Conservation (phyloP, 2,888 invertebrate species). For the Cordilura impudica region DNA sequence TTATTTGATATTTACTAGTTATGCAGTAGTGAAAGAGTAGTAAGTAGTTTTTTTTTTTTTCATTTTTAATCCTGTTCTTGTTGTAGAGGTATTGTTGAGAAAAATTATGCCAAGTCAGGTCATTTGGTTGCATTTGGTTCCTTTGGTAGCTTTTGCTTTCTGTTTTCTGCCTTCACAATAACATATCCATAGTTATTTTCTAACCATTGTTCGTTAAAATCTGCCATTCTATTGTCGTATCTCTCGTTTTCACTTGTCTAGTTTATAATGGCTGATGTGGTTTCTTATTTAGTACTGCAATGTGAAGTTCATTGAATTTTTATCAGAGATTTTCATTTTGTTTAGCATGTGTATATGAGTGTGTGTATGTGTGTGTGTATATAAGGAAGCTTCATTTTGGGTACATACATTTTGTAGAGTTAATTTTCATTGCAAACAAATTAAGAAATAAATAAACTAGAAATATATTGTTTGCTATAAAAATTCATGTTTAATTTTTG, state of each 20-base stretch:
- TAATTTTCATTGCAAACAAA: constrained; percentile 40
- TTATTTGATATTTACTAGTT: constrained; percentile 27
- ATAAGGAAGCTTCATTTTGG: background rate
- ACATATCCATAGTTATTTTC: constrained; percentile 46
- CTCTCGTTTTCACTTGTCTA: constrained; percentile 26
- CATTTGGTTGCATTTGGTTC: constrained; percentile 43
- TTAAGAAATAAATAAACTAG: constrained; percentile 19
- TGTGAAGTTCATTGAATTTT: constrained; percentile 47
- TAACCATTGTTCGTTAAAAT: constrained; percentile 40
- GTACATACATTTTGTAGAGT: constrained; percentile 18
- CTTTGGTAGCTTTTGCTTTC: constrained; percentile 9
- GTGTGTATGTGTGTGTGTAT: background rate
- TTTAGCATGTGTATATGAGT: constrained; percentile 10
- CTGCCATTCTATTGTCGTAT: background rate
- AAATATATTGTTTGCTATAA: background rate
- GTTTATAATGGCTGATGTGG: constrained; percentile 33
- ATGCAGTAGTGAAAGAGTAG: background rate
- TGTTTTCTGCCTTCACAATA: constrained; percentile 28
- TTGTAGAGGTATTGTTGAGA: constrained; percentile 41
- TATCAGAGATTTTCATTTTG: constrained; percentile 53
- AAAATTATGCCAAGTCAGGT: constrained; percentile 44
- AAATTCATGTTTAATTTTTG: background rate
- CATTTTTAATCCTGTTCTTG: constrained; percentile 17
- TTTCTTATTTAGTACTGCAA: constrained; percentile 12
- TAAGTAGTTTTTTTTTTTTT: background rate